phyloP scores from a whole-genome alignment of 2,113 vertebrate genomes.

The Polyodon spathula region DNA sequence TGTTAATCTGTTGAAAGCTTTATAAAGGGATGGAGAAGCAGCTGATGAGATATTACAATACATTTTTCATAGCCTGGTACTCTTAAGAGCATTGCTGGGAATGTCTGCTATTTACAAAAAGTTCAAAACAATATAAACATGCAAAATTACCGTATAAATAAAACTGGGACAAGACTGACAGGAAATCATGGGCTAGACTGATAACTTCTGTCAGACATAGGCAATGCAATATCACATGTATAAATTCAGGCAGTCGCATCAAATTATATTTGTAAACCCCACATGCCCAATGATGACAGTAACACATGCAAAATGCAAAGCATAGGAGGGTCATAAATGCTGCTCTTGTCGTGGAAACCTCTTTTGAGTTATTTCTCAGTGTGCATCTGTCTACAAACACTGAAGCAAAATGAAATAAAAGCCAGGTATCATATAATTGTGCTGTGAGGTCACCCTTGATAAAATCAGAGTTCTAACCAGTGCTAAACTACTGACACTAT shows the following conservation, averaged over 20 bases:
- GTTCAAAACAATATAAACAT: constrained; percentile 10
- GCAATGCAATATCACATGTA: constrained; percentile 38
- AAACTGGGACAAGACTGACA: constrained; percentile 1
- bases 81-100: neutral
- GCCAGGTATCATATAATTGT: constrained; percentile 54
- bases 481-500: constrained; percentile 48
- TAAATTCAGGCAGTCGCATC: constrained; percentile 48
- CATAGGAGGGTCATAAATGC: constrained; percentile 55
- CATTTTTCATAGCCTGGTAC: neutral
- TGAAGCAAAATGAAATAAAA: constrained; percentile 50
- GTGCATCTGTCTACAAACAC: constrained; percentile 45
- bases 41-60: neutral
- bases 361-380: constrained; percentile 62
- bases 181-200: constrained; percentile 10
- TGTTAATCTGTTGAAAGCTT: neutral
- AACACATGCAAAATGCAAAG: constrained; percentile 64
- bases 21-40: no score
- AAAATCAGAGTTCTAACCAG: constrained; percentile 56
- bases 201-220: constrained; percentile 7
- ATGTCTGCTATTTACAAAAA: constrained; percentile 2
- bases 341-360: constrained; percentile 51
- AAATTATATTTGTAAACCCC: constrained; percentile 64
- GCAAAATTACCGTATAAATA: constrained; percentile 11
- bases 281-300: constrained; percentile 49
- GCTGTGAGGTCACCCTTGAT: constrained; percentile 55